Base-by-base conservation (phyloP, 2,113 vertebrate genomes). In the Sakesphorus luctuosus region DNA sequence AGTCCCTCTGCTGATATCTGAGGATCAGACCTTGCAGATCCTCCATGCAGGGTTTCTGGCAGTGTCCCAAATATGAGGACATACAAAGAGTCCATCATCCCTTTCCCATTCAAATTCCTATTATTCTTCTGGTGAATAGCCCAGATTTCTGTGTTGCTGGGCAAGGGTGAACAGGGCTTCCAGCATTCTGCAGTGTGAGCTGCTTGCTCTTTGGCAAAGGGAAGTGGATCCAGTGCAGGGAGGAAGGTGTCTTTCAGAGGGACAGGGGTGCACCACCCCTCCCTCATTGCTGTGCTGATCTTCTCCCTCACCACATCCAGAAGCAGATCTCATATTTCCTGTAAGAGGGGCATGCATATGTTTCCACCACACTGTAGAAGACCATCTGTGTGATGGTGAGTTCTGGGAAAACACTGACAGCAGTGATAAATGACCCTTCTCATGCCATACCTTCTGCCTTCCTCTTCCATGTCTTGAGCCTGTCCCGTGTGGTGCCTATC, bases 331-430 rank as follows among this genome's bases (percentile, higher is more conserved):
- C 25, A 43, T 8, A 10, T 73, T 58, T 84, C 15, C 76, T 62
- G 1, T 29, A 65, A 62, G n/a, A 71, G 25, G 7, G 18, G 7
- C 8, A 19, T 58, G 11, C 2, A 0, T 15, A 11, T 15, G 6
- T 66, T 86, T 68, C 46, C 21, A 49, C 3, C 6, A 16, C 11
- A 10, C 13, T 44, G 7, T 40, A 31, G 46, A 69, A 83, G 35
- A 4, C 3, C 6, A 17, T 25, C 24, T 44, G 3, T 61, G 69
- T 66, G 25, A 47, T 35, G 25, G 26, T 47, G 43, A 66, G 10
- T 47, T 78, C 52, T 47, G 28, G 35, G 36, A 65, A 91, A 76
- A 49, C 19, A 61, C 31, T 20, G n/a, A 79, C 61, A 10, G 13
- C 19, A 26, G 28, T 65, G 31, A 49, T 36, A 79, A 6, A n/a